Base-by-base conservation (phyloP, 2,797 vertebrate species). In the Mallotus villosus region DNA sequence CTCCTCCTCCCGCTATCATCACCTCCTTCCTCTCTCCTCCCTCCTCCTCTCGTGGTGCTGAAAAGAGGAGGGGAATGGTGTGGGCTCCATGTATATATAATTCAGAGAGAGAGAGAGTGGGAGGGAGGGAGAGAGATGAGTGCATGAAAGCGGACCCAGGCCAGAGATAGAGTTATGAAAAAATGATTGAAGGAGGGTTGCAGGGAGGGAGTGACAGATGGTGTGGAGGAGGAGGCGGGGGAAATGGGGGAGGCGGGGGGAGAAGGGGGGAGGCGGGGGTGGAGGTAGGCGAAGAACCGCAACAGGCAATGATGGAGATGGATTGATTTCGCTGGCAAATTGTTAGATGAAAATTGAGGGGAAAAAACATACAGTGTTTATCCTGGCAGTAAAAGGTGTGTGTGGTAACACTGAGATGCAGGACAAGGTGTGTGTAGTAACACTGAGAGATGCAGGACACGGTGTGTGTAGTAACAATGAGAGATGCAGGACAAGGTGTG, bases 291-390 rank as follows among this genome's bases (percentile, higher is more conserved):
- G 80, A 85, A 85, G 81, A 85, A 77, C 80, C 34, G 70, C 88
- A 88, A 87, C 87, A 88, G 79, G 84, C 84, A 73, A 84, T 71
- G 85, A 87, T 89, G 63, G 79, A 88, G 88, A 88, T 86, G 81
- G 87, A 92, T 86, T 86, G 87, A 92, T 90, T 88, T 82, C 67
- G 70, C 84, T 80, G 80, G 78, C 78, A 79, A 80, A 88, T 88
- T 85, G 92, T 88, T 84, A 79, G 82, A 83, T 82, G 78, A 76
- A 75, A 81, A 84, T 68, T 82, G 81, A 86, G 80, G 76, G 73
- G 17, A 49, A 55, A 46, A 57, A 57, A 58, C 65, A 73, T 73
- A 78, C 73, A 21, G 65, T 74, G 72, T 77, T 84, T 82, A 66
- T 79, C 67, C 72, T 80, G 49, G 74, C 70, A 53, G 51, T 5